These are phyloP conservation scores for Gadus chalcogrammus DNA, from an alignment of 2,113 vertebrate species.

Conservation along the genomic window DNA sequence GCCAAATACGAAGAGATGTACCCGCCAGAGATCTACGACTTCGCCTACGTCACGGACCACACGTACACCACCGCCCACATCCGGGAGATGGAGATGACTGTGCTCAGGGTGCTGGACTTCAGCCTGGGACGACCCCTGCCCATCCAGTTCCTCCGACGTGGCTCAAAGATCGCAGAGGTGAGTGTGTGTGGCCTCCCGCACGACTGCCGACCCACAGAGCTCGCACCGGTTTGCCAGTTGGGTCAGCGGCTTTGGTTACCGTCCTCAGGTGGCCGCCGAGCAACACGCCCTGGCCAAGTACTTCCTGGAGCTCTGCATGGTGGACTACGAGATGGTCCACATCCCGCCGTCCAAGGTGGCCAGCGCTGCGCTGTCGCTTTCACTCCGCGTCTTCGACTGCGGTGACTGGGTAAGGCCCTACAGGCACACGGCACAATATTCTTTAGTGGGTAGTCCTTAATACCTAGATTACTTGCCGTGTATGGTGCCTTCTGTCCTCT, in stretches of 20 bases:
- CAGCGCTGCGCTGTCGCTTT: conserved; percentile 78
- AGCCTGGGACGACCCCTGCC: conserved; percentile 74
- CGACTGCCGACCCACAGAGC: neutral
- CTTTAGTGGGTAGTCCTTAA: no score
- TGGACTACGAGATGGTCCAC: conserved; percentile 85
- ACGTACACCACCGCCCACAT: conserved; percentile 78
- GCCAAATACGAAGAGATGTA: conserved; percentile 86
- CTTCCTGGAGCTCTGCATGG: conserved; percentile 81
- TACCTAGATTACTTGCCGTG: no score
- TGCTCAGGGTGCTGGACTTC: conserved; percentile 79
- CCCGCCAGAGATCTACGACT: conserved; percentile 74
- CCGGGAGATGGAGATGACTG: conserved; percentile 79
- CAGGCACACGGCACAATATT: no score
- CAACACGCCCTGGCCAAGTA: conserved; percentile 82
- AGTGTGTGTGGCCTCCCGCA: neutral
- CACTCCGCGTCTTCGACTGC: conserved; percentile 74
- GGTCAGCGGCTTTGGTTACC: neutral
- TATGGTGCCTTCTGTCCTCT: no score
- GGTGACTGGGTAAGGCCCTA: conserved; percentile 77
- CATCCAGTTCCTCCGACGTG: conserved; percentile 78
- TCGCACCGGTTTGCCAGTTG: neutral
- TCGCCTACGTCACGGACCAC: conserved; percentile 73
- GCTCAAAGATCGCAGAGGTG: conserved; percentile 81
- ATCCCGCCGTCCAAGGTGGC: conserved; percentile 79
- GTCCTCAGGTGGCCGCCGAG: conserved; percentile 72